Evolutionary conservation across 2,113 vertebrate genomes (phyloP), one percentile per base, ranked within the genome.

Genomic region (Chaetodon auriga): DNA sequence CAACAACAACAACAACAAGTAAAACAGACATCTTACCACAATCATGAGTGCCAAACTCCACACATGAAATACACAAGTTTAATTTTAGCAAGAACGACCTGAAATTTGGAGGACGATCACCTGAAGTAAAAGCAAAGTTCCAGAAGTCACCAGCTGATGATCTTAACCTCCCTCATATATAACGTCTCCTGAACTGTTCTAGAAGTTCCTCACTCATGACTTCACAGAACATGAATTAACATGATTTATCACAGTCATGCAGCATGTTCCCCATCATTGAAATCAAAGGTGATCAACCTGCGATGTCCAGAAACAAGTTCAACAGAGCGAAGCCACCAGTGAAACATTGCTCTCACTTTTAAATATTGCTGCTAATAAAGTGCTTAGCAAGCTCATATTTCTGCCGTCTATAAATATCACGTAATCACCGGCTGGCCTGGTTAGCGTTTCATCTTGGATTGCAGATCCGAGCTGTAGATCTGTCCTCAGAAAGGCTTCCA

Each of bases 401-500:
- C 76, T 72, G 62, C 23, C 6, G 0, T 75, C 92, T 93, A 93
- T 90, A 79, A 91, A 92, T 91, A 93, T 2, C 54, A 25, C 1
- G 21, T 68, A 38, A 86, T 65, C 21, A 36, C 19, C 49, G 2
- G 9, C 73, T 36, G 64, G 71, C 66, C 60, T 57, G 82, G 89
- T 89, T 78, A 80, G 70, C 66, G 23, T 89, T 86, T 90, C 93
- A 89, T 83, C 61, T 91, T 87, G 84, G 85, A 82, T 35, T 69
- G 80, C 72, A 58, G 35, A 7, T 64, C 53, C 4, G 36, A 78
- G 51, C 36, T 2, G n/a, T 41, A 68, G 53, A 69, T 23, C 78
- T 69, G 76, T 14, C 35, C 45, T 75, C n/a, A 82, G 79, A 84
- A 45, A 78, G 23, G 45, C 58, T 81, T 92, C 91, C 78, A 84